phyloP scores from a whole-genome alignment of 2,797 vertebrate species.

The Alosa sapidissima region DNA sequence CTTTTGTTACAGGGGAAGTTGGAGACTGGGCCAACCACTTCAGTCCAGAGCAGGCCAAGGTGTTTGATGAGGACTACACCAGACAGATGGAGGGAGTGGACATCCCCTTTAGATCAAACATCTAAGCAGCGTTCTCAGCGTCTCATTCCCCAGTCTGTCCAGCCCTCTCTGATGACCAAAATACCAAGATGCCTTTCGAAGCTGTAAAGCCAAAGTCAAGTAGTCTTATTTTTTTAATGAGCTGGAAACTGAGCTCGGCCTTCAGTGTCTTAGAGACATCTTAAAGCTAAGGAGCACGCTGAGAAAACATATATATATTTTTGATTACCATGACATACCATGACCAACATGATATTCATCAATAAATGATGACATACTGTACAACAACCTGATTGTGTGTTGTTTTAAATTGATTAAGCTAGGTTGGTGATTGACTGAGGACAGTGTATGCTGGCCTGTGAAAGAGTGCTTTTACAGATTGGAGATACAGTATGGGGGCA shows the following conservation, averaged over 20 bases:
- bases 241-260: not conserved
- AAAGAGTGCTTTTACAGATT: no score
- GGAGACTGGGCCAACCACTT: constrained; percentile 84
- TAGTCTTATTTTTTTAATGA: not conserved
- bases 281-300: not conserved
- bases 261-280: not conserved
- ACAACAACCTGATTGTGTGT: not conserved
- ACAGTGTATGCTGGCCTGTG: no score
- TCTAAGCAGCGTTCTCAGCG: constrained; percentile 47
- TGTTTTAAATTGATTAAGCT: not conserved
- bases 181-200: not conserved
- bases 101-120: constrained; percentile 70
- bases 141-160: not conserved
- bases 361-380: not conserved
- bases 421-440: no score
- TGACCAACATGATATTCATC: not conserved
- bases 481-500: no score
- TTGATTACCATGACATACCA: not conserved
- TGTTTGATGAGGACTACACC: constrained; percentile 79
- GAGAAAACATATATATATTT: not conserved
- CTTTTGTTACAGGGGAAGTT: constrained; percentile 70
- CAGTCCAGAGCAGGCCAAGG: constrained; percentile 70
- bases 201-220: not conserved
- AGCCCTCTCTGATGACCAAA: not conserved
- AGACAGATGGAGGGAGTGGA: constrained; percentile 71